phyloP scores from a whole-genome alignment of 1,140 invertebrate genomes.

The Ooceraea biroi region DNA sequence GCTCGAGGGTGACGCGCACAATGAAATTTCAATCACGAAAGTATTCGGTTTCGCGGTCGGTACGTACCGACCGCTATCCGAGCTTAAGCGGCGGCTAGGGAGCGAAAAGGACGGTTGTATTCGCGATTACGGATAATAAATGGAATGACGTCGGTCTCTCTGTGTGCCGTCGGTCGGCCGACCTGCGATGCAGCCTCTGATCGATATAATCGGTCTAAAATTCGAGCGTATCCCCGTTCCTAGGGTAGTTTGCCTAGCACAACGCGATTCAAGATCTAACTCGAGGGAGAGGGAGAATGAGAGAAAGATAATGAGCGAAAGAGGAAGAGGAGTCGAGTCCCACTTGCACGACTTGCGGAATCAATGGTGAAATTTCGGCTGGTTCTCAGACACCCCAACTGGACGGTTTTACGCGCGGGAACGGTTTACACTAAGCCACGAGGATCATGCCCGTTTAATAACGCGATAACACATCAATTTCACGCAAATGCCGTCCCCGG shows the following conservation, averaged over 20 bases:
- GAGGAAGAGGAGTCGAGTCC: background rate
- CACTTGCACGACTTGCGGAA: conserved; percentile 32
- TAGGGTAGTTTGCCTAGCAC: conserved; percentile 3
- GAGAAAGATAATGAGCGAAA: too few species aligned
- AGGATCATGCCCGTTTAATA: conserved; percentile 79
- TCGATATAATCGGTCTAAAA: conserved; percentile 65
- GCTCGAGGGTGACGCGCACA: conserved; percentile 51
- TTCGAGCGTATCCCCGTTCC: conserved; percentile 46
- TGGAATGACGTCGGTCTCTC: conserved; percentile 24
- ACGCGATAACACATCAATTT: conserved; percentile 84
- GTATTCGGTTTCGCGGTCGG: conserved; percentile 64
- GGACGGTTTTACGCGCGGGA: conserved; percentile 66
- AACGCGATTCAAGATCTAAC: background rate
- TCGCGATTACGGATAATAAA: conserved; percentile 65
- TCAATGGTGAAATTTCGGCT: conserved; percentile 37
- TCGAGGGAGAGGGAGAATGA: too few species aligned
- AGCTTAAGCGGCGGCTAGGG: background rate
- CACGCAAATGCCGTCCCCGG: conserved; percentile 76
- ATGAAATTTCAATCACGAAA: conserved; percentile 71
- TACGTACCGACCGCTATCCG: background rate
- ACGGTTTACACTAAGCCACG: conserved; percentile 77
- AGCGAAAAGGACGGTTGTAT: conserved; percentile 25
- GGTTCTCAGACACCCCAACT: conserved; percentile 56
- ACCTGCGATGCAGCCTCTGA: conserved; percentile 18
- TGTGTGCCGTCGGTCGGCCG: too few species aligned